Conservation (phyloP, 2,113 vertebrate genomes). For the Catagonus wagneri region DNA sequence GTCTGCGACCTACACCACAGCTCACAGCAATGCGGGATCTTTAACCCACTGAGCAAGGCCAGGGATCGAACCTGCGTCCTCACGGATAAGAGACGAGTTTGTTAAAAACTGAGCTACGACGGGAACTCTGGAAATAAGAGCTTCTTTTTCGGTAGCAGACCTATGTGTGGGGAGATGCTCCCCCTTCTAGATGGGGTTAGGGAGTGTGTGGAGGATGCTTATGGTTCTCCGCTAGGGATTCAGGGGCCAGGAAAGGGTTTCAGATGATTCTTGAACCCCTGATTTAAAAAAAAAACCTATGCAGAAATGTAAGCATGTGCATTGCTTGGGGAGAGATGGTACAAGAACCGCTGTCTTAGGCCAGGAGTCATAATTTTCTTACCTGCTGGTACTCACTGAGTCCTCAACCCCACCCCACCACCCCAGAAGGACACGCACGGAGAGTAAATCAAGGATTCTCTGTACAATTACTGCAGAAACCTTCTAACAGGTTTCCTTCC, state of each 20-base stretch:
- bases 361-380: neutral
- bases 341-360: neutral
- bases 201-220: no score
- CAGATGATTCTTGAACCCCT: neutral
- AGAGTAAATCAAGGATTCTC: neutral
- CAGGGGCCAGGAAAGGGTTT: neutral
- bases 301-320: neutral
- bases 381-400: neutral
- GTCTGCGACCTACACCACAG: no score
- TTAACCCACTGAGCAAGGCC: no score
- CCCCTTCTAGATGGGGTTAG: neutral
- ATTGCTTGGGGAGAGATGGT: neutral
- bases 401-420: neutral
- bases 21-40: no score
- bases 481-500: neutral
- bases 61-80: no score
- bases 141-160: neutral
- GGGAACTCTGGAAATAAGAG: neutral
- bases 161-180: neutral
- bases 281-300: neutral
- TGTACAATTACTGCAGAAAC: neutral
- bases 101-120: no score
- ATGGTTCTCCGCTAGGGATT: neutral
- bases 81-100: no score
- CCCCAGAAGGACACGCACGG: neutral